phyloP scores from a whole-genome alignment of 2,888 invertebrate species.

The Dasysyrphus albostriatus region DNA sequence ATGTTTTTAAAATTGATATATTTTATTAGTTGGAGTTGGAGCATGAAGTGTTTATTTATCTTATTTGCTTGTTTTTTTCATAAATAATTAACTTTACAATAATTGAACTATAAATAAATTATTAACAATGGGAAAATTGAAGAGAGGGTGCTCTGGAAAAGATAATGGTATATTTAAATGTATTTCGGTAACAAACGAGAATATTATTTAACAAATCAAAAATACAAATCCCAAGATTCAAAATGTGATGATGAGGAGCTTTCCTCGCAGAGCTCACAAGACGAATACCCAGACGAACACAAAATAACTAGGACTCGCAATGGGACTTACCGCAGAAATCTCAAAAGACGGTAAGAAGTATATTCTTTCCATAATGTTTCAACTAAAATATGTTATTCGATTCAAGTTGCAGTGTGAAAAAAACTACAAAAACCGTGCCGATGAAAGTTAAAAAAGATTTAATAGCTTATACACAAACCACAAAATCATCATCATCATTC shows the following conservation, averaged over 20 bases:
- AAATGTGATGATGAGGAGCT: constrained; percentile 3
- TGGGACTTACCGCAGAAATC: constrained; percentile 17
- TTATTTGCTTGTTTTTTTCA: neutral
- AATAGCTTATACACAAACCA: neutral
- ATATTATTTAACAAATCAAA: neutral
- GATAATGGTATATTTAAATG: constrained; percentile 22
- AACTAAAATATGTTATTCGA: neutral
- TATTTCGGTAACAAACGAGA: neutral
- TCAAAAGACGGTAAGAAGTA: constrained; percentile 36
- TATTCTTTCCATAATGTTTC: neutral
- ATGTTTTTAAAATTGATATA: neutral
- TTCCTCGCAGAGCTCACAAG: constrained; percentile 30
- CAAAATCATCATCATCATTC: neutral
- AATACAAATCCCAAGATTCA: neutral
- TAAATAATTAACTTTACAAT: neutral
- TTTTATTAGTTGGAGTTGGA: neutral
- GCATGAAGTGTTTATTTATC: neutral
- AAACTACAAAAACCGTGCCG: neutral
- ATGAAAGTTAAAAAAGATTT: neutral
- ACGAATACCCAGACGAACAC: neutral
- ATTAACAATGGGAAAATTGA: constrained; percentile 20
- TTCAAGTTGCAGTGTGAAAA: constrained; percentile 13
- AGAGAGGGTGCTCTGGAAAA: neutral
- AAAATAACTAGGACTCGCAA: constrained; percentile 34
- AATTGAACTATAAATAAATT: neutral